Evolutionary conservation across 1,140 invertebrate genomes (phyloP), one percentile per base, ranked within the genome.

Genomic region (Melipona quadrifasciata): DNA sequence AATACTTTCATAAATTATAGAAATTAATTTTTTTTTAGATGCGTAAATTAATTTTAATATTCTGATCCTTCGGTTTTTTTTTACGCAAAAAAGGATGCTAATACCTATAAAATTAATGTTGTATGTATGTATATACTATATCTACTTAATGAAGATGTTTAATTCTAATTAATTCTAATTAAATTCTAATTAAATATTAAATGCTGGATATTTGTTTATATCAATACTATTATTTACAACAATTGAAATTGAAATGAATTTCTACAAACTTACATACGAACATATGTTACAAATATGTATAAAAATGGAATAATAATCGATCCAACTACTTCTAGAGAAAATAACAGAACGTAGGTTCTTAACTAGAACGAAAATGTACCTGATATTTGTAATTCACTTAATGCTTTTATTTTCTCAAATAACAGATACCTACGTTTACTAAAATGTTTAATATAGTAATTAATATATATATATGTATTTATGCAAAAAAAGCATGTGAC

Each of bases 401-500:
- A 65, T 53, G 39, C 8, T 82, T n/a, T 74, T 75, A 75, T 11
- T 64, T 71, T 84, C 27, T 78, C 55, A 72, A 70, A 75, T 83
- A 71, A 27, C 39, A 78, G 34, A 70, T 6, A 39, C 39, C 39
- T 61, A 58, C 31, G 21, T 70, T 53, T 70, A n/a, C 57, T 21
- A 78, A 58, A 34, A 61, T 64, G 39, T 70, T 57, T 68, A 27
- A 61, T 53, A 19, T 83, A 70, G 39, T 61, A 31, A 61, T 27
- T 39, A 6, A 39, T 39, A 39, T 39, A 39, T 39, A 47, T 10
- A 6, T 47, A 83, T 51, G 70, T 78, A 72, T 39, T 84, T 71
- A 79, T 79, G 67, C 75, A 39, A 84, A 76, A n/a, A 61, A 79
- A 70, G 81, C 81, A 71, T 53, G 82, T 80, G 82, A 80, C 57